A percentile compares a stretch with the other conserved stretches of the same genome.
Evolutionary conservation across 2,797 vertebrate genomes (phyloP).

Genomic region (Poeciliopsis paucimaculata): DNA sequence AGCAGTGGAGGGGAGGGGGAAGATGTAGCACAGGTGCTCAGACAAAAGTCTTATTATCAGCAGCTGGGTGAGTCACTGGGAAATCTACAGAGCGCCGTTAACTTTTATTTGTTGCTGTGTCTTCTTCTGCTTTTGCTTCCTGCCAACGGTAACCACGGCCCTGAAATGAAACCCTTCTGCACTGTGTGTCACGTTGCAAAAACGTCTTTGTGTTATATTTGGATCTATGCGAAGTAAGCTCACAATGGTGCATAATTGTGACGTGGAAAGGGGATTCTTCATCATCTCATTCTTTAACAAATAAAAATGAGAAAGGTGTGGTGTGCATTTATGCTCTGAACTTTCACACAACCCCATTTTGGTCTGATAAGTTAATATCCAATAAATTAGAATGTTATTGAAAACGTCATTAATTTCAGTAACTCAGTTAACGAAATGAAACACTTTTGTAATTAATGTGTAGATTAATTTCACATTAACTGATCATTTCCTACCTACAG

Average conservation of each 20-base stretch:
- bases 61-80: background rate
- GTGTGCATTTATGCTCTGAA: background rate
- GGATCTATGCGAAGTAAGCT: background rate
- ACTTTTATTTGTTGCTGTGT: background rate
- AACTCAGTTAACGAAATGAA: background rate
- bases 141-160: background rate
- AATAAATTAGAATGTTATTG: background rate
- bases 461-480: background rate
- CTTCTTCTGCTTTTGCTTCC: background rate
- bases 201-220: background rate
- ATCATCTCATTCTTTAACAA: background rate
- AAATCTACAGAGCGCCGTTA: background rate
- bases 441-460: background rate
- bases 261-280: background rate
- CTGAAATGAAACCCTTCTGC: background rate
- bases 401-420: background rate
- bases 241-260: background rate
- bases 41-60: slow-evolving; percentile 19
- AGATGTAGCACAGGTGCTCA: slow-evolving; percentile 22
- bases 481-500: background rate
- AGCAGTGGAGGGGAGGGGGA: background rate
- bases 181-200: background rate
- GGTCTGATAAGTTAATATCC: background rate
- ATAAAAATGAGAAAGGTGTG: background rate
- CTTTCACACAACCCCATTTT: background rate